Evolutionary conservation across 2,888 invertebrate species (phyloP).

Genomic region (Alviniconcha strummeri): DNA sequence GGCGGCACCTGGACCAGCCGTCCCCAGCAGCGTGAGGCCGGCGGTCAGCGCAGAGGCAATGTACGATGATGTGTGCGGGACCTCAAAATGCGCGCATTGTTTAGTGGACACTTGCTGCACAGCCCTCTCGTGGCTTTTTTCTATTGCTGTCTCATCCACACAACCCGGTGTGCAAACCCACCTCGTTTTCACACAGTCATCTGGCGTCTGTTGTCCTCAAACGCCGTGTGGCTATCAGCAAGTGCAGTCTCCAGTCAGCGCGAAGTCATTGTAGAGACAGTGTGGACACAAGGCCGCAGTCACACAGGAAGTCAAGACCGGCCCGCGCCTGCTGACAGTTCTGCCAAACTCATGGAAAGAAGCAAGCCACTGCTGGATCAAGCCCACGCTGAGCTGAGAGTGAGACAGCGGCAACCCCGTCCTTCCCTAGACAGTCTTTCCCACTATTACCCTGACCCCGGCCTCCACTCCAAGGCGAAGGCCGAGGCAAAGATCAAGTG

Average conservation of each 20-base stretch:
- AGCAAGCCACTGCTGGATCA: too few relatives aligned
- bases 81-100: conserved; percentile 28
- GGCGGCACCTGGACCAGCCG: too few relatives aligned
- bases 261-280: too few relatives aligned
- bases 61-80: conserved; percentile 23
- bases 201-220: not conserved
- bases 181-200: not conserved
- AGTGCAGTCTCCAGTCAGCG: too few relatives aligned
- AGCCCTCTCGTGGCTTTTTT: conserved; percentile 28
- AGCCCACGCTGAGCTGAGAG: too few relatives aligned
- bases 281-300: too few relatives aligned
- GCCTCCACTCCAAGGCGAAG: not conserved
- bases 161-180: not conserved
- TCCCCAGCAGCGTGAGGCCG: not conserved
- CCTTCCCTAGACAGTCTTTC: not conserved
- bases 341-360: too few relatives aligned
- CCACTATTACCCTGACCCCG: not conserved
- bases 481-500: not conserved
- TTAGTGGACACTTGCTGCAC: conserved; percentile 6
- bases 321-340: too few relatives aligned
- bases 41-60: conserved; percentile 10
- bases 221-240: not conserved
- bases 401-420: too few relatives aligned
- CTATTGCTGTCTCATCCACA: conserved; percentile 22
- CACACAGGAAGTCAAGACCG: too few relatives aligned